phyloP scores from a whole-genome alignment of 1,140 invertebrate species.

The Rhyzopertha dominica region DNA sequence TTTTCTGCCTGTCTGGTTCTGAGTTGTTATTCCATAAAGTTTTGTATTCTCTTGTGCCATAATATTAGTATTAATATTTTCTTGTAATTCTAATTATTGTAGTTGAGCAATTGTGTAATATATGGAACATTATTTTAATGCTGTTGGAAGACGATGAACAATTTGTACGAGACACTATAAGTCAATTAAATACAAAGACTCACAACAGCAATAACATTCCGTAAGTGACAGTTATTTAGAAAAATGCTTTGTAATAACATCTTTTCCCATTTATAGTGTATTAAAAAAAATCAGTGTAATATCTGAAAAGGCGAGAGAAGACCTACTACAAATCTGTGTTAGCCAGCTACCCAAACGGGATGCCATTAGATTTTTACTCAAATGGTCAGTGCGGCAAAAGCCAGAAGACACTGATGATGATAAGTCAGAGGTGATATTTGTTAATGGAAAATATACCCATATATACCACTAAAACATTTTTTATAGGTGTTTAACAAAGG shows the following conservation, averaged over 20 bases:
- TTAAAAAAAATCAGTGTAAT: too few relatives aligned
- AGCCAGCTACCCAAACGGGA: constrained; percentile 21
- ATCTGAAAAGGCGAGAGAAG: constrained; percentile 28
- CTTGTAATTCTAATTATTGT: too few relatives aligned
- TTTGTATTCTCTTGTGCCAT: too few relatives aligned
- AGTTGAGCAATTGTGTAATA: constrained; percentile 23
- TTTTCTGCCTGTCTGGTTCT: too few relatives aligned
- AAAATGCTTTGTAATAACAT: too few relatives aligned
- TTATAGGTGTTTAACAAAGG: constrained; percentile 33
- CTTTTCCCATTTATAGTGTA: too few relatives aligned
- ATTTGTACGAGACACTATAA: constrained; percentile 34
- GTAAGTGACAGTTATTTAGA: too few relatives aligned
- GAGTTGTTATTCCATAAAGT: too few relatives aligned
- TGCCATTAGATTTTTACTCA: constrained; percentile 27
- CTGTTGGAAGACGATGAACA: constrained; percentile 37
- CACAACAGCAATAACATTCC: too few relatives aligned
- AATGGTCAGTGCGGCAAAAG: constrained; percentile 29
- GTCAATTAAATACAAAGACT: too few relatives aligned
- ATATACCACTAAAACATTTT: background rate
- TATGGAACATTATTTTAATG: constrained; percentile 30
- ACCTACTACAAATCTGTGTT: constrained; percentile 20
- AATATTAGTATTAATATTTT: too few relatives aligned
- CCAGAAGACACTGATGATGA: constrained; percentile 20
- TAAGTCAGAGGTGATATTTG: constrained; percentile 24
- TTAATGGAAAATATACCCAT: background rate